phyloP scores from a whole-genome alignment of 1,140 invertebrate species.

The Tetragonula clypearis region DNA sequence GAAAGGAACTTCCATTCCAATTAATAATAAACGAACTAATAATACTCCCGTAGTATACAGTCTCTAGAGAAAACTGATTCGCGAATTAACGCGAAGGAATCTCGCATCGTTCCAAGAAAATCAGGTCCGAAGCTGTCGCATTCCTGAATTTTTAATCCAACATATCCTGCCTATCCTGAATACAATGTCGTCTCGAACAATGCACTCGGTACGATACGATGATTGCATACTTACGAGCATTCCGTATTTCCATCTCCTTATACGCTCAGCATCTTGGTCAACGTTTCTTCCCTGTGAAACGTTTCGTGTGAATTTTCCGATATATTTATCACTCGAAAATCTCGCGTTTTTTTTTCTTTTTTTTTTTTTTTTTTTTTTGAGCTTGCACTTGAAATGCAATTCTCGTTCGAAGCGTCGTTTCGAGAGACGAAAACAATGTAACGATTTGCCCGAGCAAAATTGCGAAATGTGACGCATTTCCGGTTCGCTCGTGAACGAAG shows the following conservation, averaged over 20 bases:
- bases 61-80: background rate
- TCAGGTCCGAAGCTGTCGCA: constrained; percentile 8
- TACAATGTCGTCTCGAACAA: constrained; percentile 43
- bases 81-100: background rate
- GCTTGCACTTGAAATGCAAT: background rate
- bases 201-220: constrained; percentile 8
- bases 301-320: no score
- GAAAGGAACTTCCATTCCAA: no score
- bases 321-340: no score
- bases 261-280: constrained; percentile 18
- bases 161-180: constrained; percentile 30
- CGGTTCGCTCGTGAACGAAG: constrained; percentile 34
- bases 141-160: constrained; percentile 25
- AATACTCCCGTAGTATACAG: no score
- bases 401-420: background rate
- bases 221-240: constrained; percentile 30
- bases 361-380: no score
- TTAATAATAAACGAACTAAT: no score
- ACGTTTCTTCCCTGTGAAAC: background rate
- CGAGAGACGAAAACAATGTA: constrained; percentile 4
- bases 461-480: constrained; percentile 40
- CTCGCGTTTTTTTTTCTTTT: no score
- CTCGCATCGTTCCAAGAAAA: background rate
- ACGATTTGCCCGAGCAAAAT: constrained; percentile 3
- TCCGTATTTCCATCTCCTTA: constrained; percentile 33